These are phyloP conservation scores for Dasypolia templi DNA, from an alignment of 2,888 invertebrate genomes.

Conservation along the genomic window DNA sequence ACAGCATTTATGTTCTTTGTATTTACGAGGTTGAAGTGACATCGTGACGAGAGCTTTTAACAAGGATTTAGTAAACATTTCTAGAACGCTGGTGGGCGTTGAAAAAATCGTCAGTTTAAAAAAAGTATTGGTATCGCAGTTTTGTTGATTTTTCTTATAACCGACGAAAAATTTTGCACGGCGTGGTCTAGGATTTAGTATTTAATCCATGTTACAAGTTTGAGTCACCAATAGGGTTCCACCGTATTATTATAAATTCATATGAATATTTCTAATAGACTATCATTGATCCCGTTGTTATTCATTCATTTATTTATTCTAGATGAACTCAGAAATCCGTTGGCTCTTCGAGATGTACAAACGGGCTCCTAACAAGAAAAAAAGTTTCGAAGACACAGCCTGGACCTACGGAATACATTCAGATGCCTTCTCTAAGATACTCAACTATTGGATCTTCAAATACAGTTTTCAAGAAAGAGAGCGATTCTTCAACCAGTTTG, in stretches of 20 bases:
- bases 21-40: not conserved
- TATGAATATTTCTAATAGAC: not conserved
- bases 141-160: not conserved
- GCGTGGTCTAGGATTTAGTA: not conserved
- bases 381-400: slow-evolving; percentile 90
- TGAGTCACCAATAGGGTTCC: not conserved
- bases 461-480: slow-evolving; percentile 92
- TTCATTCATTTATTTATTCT: slow-evolving; percentile 15
- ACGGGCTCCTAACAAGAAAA: slow-evolving; percentile 72
- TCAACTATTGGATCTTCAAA: slow-evolving; percentile 94
- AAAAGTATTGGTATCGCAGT: not conserved
- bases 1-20: not conserved
- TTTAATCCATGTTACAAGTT: not conserved
- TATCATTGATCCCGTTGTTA: not conserved
- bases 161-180: not conserved
- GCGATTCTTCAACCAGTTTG: slow-evolving; percentile 92
- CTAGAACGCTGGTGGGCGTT: not conserved
- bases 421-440: slow-evolving; percentile 91
- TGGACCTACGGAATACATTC: slow-evolving; percentile 96
- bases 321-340: slow-evolving; percentile 90
- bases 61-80: not conserved
- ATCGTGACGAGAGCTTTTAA: not conserved
- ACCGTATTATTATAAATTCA: not conserved
- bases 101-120: not conserved
- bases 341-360: slow-evolving; percentile 87